A percentile compares a stretch with the other conserved stretches of the same genome.
Conservation (phyloP, 1,140 invertebrate species). For the Atta texana region DNA sequence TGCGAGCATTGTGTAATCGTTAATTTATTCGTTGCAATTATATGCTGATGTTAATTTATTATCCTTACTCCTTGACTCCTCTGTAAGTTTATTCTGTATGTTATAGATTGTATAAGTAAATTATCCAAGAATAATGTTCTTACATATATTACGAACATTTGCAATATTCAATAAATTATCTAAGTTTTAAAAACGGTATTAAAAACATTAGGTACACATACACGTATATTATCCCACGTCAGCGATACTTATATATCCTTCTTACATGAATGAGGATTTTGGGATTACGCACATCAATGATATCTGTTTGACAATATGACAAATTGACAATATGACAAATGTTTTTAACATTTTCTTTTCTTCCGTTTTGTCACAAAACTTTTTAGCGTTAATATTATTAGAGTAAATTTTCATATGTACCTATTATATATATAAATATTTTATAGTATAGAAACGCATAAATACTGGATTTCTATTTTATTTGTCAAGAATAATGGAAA, state of each 20-base stretch:
- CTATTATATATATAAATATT: background rate
- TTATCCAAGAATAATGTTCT: slow-evolving; percentile 7
- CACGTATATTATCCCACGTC: background rate
- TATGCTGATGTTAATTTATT: slow-evolving; percentile 32
- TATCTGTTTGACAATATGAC: background rate
- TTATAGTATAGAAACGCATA: background rate
- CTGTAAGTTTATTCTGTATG: background rate
- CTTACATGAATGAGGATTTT: background rate
- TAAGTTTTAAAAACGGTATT: background rate
- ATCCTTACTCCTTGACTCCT: background rate
- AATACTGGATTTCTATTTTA: background rate
- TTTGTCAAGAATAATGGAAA: background rate
- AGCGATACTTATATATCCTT: background rate
- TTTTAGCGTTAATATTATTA: slow-evolving; percentile 7
- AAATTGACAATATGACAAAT: background rate
- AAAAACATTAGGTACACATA: slow-evolving; percentile 7
- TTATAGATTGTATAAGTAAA: slow-evolving; percentile 24
- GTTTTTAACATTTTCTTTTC: background rate
- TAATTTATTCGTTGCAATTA: slow-evolving; percentile 53
- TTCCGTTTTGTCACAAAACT: background rate
- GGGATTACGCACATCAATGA: background rate
- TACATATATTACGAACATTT: background rate
- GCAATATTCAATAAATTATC: slow-evolving; percentile 25
- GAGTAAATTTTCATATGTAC: background rate
- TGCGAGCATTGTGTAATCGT: slow-evolving; percentile 5